Evolutionary conservation across 2,888 invertebrate species (phyloP), one percentile per base, ranked within the genome.

Genomic region (Amiota communis): DNA sequence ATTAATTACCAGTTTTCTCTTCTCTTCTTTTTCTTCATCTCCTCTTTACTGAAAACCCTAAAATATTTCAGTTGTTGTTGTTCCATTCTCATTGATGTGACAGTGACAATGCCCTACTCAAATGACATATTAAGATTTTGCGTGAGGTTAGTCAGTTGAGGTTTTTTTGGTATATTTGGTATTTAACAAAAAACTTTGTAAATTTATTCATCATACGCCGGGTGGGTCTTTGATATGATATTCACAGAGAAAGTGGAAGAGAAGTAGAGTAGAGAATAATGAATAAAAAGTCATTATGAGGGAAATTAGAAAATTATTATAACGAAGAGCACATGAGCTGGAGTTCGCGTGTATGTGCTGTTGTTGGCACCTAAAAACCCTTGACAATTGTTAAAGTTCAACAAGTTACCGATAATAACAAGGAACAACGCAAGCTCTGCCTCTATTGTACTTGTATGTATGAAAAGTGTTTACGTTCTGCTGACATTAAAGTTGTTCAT

Each of bases 401-500:
- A 11, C 49, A 20, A 53, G 15, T 46, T 46, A 12, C 56, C 56
- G 69, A 49, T 51, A 48, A 51, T 36, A 36, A 36, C 36, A 36
- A 36, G 36, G 36, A 6, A 36, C 4, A 36, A 36, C 36, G 8
- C 36, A 0, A 36, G 36, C 36, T 51, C 49, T 51, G 20, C 4
- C 17, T 12, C 12, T 20, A 68, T 17, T 17, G 67, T 67, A n/a
- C 20, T 11, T 1, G 61, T 53, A n/a, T n/a, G 15, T 64, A 51
- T 49, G 23, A 59, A 79, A 71, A 78, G 75, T 70, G 74, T 78
- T 85, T 76, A 75, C 77, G 79, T 79, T 67, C 73, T 72, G 74
- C 75, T 77, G 81, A 78, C 76, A 79, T 76, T 79, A 71, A 77
- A 71, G 82, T 82, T 36, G 36, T 36, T 75, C 63, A 71, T 69